Base-by-base conservation (phyloP, 2,797 vertebrate genomes). In the Esox masquinongy region DNA sequence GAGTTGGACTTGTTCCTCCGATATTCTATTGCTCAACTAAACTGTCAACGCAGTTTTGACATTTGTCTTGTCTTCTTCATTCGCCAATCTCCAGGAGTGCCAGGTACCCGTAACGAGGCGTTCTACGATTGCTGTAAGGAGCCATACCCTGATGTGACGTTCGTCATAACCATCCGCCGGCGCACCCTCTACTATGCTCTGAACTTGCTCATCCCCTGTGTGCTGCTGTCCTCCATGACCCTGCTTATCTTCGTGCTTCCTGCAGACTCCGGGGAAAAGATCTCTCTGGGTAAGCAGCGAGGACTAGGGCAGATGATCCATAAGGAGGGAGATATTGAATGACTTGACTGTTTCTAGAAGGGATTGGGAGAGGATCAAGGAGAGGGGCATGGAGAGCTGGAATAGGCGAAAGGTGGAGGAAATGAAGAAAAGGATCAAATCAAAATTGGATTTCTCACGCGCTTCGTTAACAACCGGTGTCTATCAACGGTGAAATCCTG, bases 61-160 rank as follows among this genome's bases (percentile, higher is more conserved):
- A 8, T 74, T 12, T 66, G 31, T 47, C 26, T 43, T 59, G 36
- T 51, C 24, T 34, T 24, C 17, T 5, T 22, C 29, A 47, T 47
- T 47, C 3, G 9, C 43, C 39, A 43, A 43, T 47, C 29, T 80
- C 19, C 61, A 95, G 94, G 92, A 16, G 94, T 95, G 64, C 93
- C 94, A 0, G 94, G 93, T 75, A 79, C 56, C 34, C 89, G 93
- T 68, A 93, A 76, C 0, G 94, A 95, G 70, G 24, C 81, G 26
- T 95, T 88, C 80, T 94, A 95, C 0, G 93, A 94, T 36, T 95
- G 94, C 70, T 95, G 94, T 73, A 94, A 95, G 87, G 94, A 94
- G 88, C 94, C 94, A 0, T 95, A 94, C 82, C 91, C 92, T 0
- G 94, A 94, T 9, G 93, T 95, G 78, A 95, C 94, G 0, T 95